Evolutionary conservation across 2,888 invertebrate species (phyloP), one percentile per base, ranked within the genome.

Genomic region (Ligdia adustata): DNA sequence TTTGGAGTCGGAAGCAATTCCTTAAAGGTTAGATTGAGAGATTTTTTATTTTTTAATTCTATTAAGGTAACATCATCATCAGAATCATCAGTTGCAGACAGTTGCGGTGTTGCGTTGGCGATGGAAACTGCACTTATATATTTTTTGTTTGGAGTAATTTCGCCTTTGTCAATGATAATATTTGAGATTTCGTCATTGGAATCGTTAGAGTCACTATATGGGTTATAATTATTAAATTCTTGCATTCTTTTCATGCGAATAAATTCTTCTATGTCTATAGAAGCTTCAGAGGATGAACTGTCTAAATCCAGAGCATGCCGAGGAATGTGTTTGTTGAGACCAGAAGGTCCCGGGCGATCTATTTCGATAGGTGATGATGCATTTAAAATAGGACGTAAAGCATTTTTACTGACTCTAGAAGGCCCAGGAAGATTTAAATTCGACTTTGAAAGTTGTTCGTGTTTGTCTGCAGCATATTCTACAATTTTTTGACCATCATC

Each of bases 1-100:
- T 15, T 28, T 6, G 49, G 43, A 2, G 39, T 43, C 12, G 39
- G 34, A 33, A 49, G 1, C 1, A 34, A 15, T 1, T 38, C 16
- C 3, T 49, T 5, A 38, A 47, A 37, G 0, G 16, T 9, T 9
- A n/a, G 3, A 18, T 6, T 24, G 4, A 7, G 2, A 24, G 24
- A 24, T 24, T 24, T 24, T 24, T 24, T 7, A 7, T 24, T 24
- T 24, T 3, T 24, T 24, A 24, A 24, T 5, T 24, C 24, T 5
- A 3, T 24, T 24, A 24, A 24, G 4, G 6, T 2, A 7, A 24
- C 24, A 24, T 24, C 24, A n/a, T 24, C 9, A 24, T 24, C 24
- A 5, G 24, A 24, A 24, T 24, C 24, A 24, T 24, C 24, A 5
- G 24, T 24, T 24, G 24, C n/a, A 24, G 4, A 18, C 6, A 18